Evolutionary conservation across 2,113 vertebrate species (phyloP), one percentile per base, ranked within the genome.

Genomic region (Dipodomys ordii): DNA sequence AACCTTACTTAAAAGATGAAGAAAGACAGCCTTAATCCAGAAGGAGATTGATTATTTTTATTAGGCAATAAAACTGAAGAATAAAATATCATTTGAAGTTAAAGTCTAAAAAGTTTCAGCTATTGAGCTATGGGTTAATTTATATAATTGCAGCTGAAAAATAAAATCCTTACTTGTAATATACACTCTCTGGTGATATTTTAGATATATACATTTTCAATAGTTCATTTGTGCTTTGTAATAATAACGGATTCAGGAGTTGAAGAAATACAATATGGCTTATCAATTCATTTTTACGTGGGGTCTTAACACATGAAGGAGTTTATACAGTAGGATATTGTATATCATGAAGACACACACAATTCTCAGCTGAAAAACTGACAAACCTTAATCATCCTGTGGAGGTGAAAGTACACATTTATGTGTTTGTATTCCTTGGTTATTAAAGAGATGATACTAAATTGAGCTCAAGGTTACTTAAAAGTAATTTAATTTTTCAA

Each of bases 401-500:
- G 32, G 79, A 79, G 76, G 73, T 85, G 30, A 4, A 71, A 18
- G 57, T 30, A 82, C 1, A 57, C 9, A 4, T 83, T 57, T 81
- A 49, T 5, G 60, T 90, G 91, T 11, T 76, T 73, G 57, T 57
- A 68, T 28, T 7, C 27, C 32, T 84, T 78, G 90, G 32, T 57
- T 74, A 16, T 71, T 83, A 79, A 78, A 79, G 10, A 94, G 22
- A 76, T 62, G 20, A 8, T 13, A 79, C 30, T 76, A 86, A 88
- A 83, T 86, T 62, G 79, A 53, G 9, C 19, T 84, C 68, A 92
- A 27, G 35, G 78, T 95, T 84, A 84, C 81, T 94, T 77, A 64
- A 93, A 96, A 91, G 19, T 32, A 91, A 73, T 80, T 85, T 80
- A 69, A 86, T 91, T 81, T 83, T 83, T 10, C 69, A 93, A 95